Base-by-base conservation (phyloP, 2,888 invertebrate genomes). In the Spilosoma lubricipeda region DNA sequence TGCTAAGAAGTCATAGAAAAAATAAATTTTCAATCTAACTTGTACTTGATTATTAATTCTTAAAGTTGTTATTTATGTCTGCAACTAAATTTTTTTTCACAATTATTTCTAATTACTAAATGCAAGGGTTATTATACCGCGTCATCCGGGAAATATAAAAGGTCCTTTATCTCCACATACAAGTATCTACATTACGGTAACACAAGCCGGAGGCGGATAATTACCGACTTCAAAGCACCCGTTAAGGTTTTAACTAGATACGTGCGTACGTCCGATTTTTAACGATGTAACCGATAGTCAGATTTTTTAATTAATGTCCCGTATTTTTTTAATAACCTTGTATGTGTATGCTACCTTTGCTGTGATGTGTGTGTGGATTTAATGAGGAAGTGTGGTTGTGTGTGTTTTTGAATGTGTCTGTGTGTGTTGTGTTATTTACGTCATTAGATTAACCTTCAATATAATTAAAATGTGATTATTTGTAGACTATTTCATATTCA, bases 201-300 rank as follows among this genome's bases (percentile, higher is more conserved):
- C 78, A 52, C 5, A 73, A 79, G 81, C 84, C 79, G 39, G 33
- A 71, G 77, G 79, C 79, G 68, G 72, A 81, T 86, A 84, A 86
- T 85, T 85, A 85, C 80, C 70, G 82, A 86, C 86, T 78, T 85
- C 84, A 85, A 85, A 85, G 85, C 72, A 36, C 65, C 48, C 11
- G 13, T 67, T 71, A 59, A 7, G 67, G n/a, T n/a, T n/a, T 70
- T 73, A 78, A 81, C 78, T 80, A 77, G 72, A 33, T 69, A 63
- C 67, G n/a, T 39, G 33, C 78, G 71, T 75, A 63, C 45, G 73
- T 76, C 72, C 66, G 67, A 33, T 80, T 84, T 84, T 82, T 85
- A 85, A 85, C 81, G 76, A 86, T 86, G 85, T 86, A 85, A 85
- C 74, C 71, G 86, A 85, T 86, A 85, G 72, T 73, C 1, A 30